Base-by-base conservation (phyloP, 1,140 invertebrate genomes). In the Meloidogyne hapla region DNA sequence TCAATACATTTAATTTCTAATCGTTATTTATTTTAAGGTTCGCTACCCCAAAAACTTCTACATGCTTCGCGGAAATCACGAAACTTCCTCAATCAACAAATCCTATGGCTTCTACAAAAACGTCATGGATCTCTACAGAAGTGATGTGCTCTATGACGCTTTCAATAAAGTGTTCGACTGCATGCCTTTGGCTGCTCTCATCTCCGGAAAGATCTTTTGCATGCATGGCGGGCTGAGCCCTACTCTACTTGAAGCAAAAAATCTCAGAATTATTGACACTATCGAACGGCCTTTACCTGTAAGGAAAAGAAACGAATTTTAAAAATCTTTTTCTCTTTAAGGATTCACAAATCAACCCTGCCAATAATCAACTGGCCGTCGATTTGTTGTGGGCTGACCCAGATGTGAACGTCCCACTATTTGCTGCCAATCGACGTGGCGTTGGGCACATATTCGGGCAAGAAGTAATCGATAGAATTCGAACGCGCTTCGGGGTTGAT, bases 31-130 rank as follows among this genome's bases (percentile, higher is more conserved):
- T 42, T 18, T 33, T 23, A 70, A 70, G 69, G 69, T 28, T 1
- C 13, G 69, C 4, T 70, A 42, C 15, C 69, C 69, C 4, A 28
- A 42, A 25, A n/a, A 64, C 6, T 81, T 80, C 62, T 91, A 90
- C 84, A 84, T 92, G 9, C 87, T 92, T 33, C 86, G 91, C 77
- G 91, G 91, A 40, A 92, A 92, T 83, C 91, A 92, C 84, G 91
- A 92, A 87, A 91, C 90, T 84, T 90, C 90, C 48, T 89, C 88
- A 77, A 91, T 92, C 81, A 92, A 91, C 87, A 56, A 9, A 9
- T 18, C 18, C 18, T 56, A 56, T 56, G 48, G 48, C 48, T 56
- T 56, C n/a, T 6, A 56, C 1, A 13, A n/a, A 6, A 56, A 56
- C 12, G n/a, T 56, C 18, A n/a, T 56, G 18, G 48, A 56, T 5